Evolutionary conservation across 1,140 invertebrate genomes (phyloP), one percentile per base, ranked within the genome.

Genomic region (Penaeus chinensis): DNA sequence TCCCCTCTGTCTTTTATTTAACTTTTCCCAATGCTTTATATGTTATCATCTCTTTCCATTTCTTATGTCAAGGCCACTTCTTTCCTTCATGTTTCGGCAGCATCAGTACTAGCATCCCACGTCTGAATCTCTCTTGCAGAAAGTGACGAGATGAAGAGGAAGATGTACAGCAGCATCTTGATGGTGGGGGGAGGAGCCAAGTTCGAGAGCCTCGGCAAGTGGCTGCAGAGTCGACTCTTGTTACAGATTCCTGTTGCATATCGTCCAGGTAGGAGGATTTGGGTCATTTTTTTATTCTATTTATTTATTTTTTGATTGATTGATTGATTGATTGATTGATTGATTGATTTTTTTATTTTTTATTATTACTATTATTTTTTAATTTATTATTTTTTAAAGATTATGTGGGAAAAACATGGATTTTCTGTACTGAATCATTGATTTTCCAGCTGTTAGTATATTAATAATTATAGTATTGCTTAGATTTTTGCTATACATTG

Each of bases 121-220:
- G 13, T 74, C 24, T 74, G 69, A 74, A 37, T 65, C 47, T 71
- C 20, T 61, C 63, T 79, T 84, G 18, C 89, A 93, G 93, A 92
- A 65, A 91, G 89, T 89, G 97, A 98, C 88, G 98, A 99, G 90
- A 92, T 98, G 63, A 98, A 98, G 92, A 93, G 96, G 32, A 97
- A 98, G 93, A 98, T 99, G 97, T 98, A 98, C 91, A 96, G 96
- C 82, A 97, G 96, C 91, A 96, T 99, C 89, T 93, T 99, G 19
- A 94, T 99, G 0, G 96, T 99, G 60, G 97, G 98, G 32, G 97
- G 97, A 24, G 96, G 96, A 24, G 95, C 97, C 91, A 97, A 98
- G 92, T 95, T 98, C 91, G 94, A 95, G 85, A 97, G 97, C 11
- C 94, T 98, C 32, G 94, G 95, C 42, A 95, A 95, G 83, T 99